phyloP scores from a whole-genome alignment of 2,888 invertebrate species.

The Nomada flava region DNA sequence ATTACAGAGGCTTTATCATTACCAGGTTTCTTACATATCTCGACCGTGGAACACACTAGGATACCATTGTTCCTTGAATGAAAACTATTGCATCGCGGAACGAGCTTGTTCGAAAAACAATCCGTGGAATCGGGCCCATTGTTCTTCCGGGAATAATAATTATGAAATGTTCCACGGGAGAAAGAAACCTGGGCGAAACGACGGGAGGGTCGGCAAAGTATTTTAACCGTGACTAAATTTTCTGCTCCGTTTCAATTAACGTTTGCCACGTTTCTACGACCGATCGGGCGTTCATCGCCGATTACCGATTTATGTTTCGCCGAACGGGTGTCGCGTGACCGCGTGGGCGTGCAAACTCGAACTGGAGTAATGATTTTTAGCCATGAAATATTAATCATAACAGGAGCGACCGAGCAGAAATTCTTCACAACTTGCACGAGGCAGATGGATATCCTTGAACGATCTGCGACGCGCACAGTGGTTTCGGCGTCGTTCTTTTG shows the following conservation, averaged over 20 bases:
- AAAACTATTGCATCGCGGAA: constrained; percentile 38
- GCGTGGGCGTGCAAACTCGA: constrained; percentile 30
- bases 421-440: neutral
- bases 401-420: neutral
- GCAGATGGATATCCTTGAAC: neutral
- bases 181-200: constrained; percentile 22
- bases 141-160: constrained; percentile 55
- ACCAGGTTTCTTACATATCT: constrained; percentile 19
- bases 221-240: neutral
- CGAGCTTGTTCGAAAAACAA: constrained; percentile 38
- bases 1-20: constrained; percentile 43
- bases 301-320: constrained; percentile 15
- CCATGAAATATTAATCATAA: too few species aligned
- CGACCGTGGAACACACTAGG: constrained; percentile 8
- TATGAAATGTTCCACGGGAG: constrained; percentile 53
- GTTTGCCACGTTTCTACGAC: neutral
- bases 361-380: constrained; percentile 10
- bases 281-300: neutral
- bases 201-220: neutral
- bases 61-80: constrained; percentile 56
- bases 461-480: neutral
- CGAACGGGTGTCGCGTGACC: constrained; percentile 16
- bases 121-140: constrained; percentile 51
- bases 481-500: neutral
- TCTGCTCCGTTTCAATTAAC: neutral